Percentiles rank a stretch among this genome's conserved stretches.
phyloP scores from a whole-genome alignment of 2,888 invertebrate species.

The Heterodera filipjevi region DNA sequence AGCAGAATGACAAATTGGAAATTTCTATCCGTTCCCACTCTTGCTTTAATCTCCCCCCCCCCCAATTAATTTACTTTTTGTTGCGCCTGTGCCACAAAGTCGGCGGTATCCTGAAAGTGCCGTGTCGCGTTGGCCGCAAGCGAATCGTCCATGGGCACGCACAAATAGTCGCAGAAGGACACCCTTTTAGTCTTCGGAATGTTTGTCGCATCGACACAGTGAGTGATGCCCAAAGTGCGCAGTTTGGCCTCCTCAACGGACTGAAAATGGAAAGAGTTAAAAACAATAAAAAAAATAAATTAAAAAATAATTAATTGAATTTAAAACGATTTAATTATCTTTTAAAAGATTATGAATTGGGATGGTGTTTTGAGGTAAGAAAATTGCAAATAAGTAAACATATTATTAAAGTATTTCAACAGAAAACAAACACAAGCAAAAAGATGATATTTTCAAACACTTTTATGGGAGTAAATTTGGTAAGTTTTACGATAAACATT shows the following conservation, averaged over 20 bases:
- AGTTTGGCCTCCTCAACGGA: constrained; percentile 42
- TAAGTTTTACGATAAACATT: too few species aligned
- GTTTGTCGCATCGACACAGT: constrained; percentile 61
- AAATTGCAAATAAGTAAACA: too few species aligned
- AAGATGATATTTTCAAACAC: too few species aligned
- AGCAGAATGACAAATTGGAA: not conserved
- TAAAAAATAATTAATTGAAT: too few species aligned
- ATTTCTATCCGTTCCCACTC: too few species aligned
- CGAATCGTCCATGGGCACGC: constrained; percentile 36
- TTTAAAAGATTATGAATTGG: too few species aligned
- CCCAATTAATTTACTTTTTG: constrained; percentile 6
- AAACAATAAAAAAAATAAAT: too few species aligned
- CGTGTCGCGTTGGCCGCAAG: constrained; percentile 25
- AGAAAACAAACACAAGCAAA: too few species aligned
- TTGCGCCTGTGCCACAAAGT: constrained; percentile 30
- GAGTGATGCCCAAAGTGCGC: constrained; percentile 53
- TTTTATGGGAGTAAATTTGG: too few species aligned
- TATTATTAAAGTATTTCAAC: too few species aligned
- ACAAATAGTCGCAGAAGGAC: constrained; percentile 37
- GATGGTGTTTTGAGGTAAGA: too few species aligned
- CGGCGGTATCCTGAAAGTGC: constrained; percentile 30
- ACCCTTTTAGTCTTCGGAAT: constrained; percentile 41
- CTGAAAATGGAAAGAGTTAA: not conserved
- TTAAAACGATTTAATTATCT: too few species aligned
- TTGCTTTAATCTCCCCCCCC: not conserved